Percentiles rank a stretch among this genome's conserved stretches.
Evolutionary conservation across 2,888 invertebrate species (phyloP).

Genomic region (Drosophila eohydei): DNA sequence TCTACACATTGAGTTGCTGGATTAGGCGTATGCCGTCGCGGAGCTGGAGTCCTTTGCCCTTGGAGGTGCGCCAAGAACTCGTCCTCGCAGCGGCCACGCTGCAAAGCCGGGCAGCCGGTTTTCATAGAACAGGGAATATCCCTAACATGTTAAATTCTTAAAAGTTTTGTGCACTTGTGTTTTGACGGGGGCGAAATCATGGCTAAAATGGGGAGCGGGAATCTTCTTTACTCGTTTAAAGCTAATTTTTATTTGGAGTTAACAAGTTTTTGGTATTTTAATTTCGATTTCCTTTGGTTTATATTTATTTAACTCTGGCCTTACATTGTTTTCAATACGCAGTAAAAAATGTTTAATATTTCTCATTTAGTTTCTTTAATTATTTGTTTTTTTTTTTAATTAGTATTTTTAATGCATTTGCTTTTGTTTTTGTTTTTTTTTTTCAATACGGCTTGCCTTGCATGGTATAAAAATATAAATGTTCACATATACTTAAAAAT

Average conservation of each 20-base stretch:
- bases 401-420: slow-evolving; percentile 49
- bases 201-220: slow-evolving; percentile 34
- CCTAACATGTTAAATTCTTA: slow-evolving; percentile 15
- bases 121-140: slow-evolving; percentile 13
- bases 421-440: slow-evolving; percentile 6
- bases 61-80: slow-evolving; percentile 42
- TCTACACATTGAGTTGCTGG: slow-evolving; percentile 31
- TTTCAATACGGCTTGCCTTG: slow-evolving; percentile 60
- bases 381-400: slow-evolving; percentile 31
- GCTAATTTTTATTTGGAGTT: slow-evolving; percentile 68
- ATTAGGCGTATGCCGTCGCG: slow-evolving; percentile 5
- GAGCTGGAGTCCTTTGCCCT: slow-evolving; percentile 2
- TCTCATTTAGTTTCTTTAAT: slow-evolving; percentile 39
- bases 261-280: slow-evolving; percentile 38
- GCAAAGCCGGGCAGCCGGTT: slow-evolving; percentile 2
- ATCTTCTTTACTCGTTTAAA: slow-evolving; percentile 51
- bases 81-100: slow-evolving; percentile 15
- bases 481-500: slow-evolving; percentile 74
- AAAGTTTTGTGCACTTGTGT: slow-evolving; percentile 24
- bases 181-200: slow-evolving; percentile 7
- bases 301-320: slow-evolving; percentile 51
- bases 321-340: slow-evolving; percentile 45
- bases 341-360: slow-evolving; percentile 69
- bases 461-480: slow-evolving; percentile 81
- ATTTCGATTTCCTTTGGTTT: slow-evolving; percentile 1